Evolutionary conservation across 2,113 vertebrate genomes (phyloP), one percentile per base, ranked within the genome.

Genomic region (Calidris pygmaea): DNA sequence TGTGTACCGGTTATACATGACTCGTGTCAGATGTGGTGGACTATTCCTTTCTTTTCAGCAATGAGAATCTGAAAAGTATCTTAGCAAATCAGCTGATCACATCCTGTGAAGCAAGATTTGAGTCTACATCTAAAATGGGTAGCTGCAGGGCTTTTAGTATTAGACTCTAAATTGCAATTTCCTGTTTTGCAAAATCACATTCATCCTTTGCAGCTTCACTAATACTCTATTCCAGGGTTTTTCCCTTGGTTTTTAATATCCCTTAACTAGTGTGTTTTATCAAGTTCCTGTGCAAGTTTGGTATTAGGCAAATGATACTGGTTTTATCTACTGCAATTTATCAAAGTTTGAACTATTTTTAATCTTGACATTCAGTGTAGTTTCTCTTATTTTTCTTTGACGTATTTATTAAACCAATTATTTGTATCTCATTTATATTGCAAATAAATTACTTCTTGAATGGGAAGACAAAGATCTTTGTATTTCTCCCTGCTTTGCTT

Each of bases 161-260:
- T 91, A 78, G 43, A 75, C 35, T 89, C 73, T 87, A 91, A 94
- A 93, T 94, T 93, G 89, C 68, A 84, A 75, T 95, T 95, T 96
- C 84, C 89, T 95, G 77, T 87, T 96, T 95, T 89, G 73, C 39
- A 56, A 72, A 87, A 72, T 79, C 80, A 65, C 50, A 29, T 87
- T 89, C 66, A 79, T 84, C 76, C 89, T 92, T 91, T 91, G 66
- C 52, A 73, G 56, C 62, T 89, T 76, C 74, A 45, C 62, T 87
- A 75, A 73, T 84, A 48, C 58, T 73, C 7, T 96, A 48, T 96
- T 92, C 35, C 62, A 93, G 18, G 35, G 21, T 85, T 93, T 82
- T 79, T 35, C 30, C 12, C 10, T 39, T 82, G 39, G 17, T 91
- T 93, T 91, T 91, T 93, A 85, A 81, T 94, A 89, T 65, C 2